A percentile compares a stretch with the other conserved stretches of the same genome.
Conservation (phyloP, 2,888 invertebrate genomes). For the Cynaeus angustus region DNA sequence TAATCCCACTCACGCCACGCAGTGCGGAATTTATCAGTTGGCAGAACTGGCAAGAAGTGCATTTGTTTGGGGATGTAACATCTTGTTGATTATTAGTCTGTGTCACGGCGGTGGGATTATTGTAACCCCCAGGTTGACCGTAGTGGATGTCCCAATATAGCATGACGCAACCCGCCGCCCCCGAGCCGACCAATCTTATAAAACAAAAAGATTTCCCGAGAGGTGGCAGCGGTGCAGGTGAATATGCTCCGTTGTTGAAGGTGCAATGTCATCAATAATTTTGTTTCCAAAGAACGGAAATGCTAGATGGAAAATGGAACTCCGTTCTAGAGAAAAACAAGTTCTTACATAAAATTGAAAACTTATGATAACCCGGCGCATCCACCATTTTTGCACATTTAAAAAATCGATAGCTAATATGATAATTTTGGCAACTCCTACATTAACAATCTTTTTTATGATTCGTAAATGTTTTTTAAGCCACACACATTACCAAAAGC, state of each 20-base stretch:
- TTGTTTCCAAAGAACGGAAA: background rate
- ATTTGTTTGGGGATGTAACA: background rate
- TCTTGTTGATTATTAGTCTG: slow-evolving; percentile 10
- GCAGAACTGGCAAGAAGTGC: background rate
- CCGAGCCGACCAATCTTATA: background rate
- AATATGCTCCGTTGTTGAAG: slow-evolving; percentile 1
- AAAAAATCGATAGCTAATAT: too few relatives aligned
- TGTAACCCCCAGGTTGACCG: slow-evolving; percentile 2
- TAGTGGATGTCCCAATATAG: background rate
- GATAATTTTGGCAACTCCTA: too few relatives aligned
- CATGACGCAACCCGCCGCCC: background rate
- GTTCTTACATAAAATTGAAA: too few relatives aligned
- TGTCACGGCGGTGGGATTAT: slow-evolving; percentile 8
- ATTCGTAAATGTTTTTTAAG: too few relatives aligned
- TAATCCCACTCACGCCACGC: background rate
- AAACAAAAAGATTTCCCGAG: slow-evolving; percentile 10
- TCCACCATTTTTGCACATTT: too few relatives aligned
- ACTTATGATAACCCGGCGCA: too few relatives aligned
- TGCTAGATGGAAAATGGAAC: too few relatives aligned
- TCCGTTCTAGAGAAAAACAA: too few relatives aligned
- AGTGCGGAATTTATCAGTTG: background rate
- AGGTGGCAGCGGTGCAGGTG: slow-evolving; percentile 5
- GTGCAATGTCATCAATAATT: background rate
- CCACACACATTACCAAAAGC: too few relatives aligned
- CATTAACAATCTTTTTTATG: too few relatives aligned